Evolutionary conservation across 2,113 vertebrate species (phyloP).

Genomic region (Leptosomus discolor): DNA sequence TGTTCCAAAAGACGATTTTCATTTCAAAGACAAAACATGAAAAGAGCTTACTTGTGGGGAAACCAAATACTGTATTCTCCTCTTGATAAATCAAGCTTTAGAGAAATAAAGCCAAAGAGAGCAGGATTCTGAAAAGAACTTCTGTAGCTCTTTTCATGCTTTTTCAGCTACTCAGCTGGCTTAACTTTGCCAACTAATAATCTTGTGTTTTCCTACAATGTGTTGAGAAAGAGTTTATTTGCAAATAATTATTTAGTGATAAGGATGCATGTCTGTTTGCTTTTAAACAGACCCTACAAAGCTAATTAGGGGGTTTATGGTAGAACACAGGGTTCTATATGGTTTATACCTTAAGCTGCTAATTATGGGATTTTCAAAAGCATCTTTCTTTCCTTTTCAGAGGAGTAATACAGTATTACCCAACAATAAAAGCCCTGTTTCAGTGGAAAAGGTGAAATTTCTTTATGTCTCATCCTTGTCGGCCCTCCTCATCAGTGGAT

Average conservation of each 20-base stretch:
- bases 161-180: constrained; percentile 43
- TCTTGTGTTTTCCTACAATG: constrained; percentile 37
- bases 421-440: constrained; percentile 23
- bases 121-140: constrained; percentile 55
- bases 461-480: constrained; percentile 41
- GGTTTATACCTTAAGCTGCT: constrained; percentile 28
- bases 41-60: constrained; percentile 62
- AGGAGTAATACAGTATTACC: neutral
- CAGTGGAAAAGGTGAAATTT: constrained; percentile 21
- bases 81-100: constrained; percentile 61
- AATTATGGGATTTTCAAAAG: constrained; percentile 1
- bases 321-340: neutral
- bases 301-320: constrained; percentile 1
- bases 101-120: constrained; percentile 57
- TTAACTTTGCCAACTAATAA: constrained; percentile 43
- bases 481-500: constrained; percentile 18
- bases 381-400: constrained; percentile 18
- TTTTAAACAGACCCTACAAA: constrained; percentile 29
- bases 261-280: constrained; percentile 7
- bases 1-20: constrained; percentile 68
- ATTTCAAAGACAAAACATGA: constrained; percentile 75
- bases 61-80: constrained; percentile 65
- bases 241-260: constrained; percentile 39
- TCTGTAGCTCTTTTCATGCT: constrained; percentile 44
- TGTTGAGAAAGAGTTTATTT: constrained; percentile 30